Conservation (phyloP, 2,113 vertebrate species). For the Cyanoderma ruficeps region DNA sequence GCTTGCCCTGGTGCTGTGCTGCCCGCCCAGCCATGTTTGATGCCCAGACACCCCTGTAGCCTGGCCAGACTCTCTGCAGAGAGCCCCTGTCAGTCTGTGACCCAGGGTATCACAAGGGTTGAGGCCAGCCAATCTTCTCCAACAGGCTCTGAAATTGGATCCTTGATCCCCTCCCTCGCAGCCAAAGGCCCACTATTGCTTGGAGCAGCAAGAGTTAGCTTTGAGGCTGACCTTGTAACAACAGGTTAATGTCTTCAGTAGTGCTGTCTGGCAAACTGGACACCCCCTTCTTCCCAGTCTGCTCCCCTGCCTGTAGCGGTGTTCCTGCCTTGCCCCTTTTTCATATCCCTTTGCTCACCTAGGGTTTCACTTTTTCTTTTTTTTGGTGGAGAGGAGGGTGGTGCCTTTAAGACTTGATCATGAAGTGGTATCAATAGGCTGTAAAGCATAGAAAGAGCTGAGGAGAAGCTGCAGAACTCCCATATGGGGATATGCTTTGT, state of each 20-base stretch:
- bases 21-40: not conserved
- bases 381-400: not conserved
- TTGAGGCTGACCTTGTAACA: not conserved
- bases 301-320: accelerated
- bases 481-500: not conserved
- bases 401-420: not conserved
- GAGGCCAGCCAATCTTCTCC: not conserved
- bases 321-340: not conserved
- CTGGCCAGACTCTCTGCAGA: not conserved
- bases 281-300: accelerated
- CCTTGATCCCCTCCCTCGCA: accelerated
- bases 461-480: not conserved
- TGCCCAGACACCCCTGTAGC: not conserved
- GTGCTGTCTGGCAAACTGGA: not conserved
- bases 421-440: not conserved
- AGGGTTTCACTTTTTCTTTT: accelerated
- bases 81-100: not conserved
- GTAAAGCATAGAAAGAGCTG: not conserved
- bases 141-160: not conserved
- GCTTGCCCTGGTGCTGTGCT: not conserved
- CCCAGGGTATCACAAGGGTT: not conserved
- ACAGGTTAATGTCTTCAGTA: not conserved
- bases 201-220: not conserved
- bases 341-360: accelerated
- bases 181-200: not conserved